Evolutionary conservation across 2,113 vertebrate species (phyloP), one percentile per base, ranked within the genome.

Genomic region (Hymenochirus boettgeri): DNA sequence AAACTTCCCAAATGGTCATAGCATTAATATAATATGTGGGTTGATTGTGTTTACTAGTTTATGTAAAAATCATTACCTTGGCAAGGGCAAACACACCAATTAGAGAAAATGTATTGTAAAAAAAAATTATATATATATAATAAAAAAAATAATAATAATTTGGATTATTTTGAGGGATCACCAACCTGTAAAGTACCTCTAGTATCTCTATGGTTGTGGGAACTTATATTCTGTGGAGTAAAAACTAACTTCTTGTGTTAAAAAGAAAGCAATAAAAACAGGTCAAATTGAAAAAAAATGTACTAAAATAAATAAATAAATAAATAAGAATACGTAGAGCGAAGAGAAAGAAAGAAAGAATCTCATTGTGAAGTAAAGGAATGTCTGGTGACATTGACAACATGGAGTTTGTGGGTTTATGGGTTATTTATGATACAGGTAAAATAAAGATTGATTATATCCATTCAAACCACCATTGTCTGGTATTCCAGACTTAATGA

Each of bases 221-320:
- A 70, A 76, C 71, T 77, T 83, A 76, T 58, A 74, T 73, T 67
- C 77, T 80, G 65, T 72, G 72, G 70, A 74, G 82, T 65, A 84
- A 81, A 77, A 77, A 73, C 72, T 80, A 75, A 80, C 75, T 82
- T 83, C 82, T 84, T 79, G 69, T 61, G 71, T 75, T 75, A 75
- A 70, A 58, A n/a, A n/a, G n/a, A n/a, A 52, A 50, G 22, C 35
- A 33, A 22, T 27, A 31, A 33, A 17, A 51, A 18, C 29, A 18
- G 10, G 18, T 11, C 42, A 26, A 23, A 21, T 1, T 31, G 31
- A 50, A n/a, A n/a, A n/a, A n/a, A n/a, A n/a, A n/a, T n/a, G n/a
- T n/a, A n/a, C n/a, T 75, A 62, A 60, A 4, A 13, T 15, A 24
- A 37, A 63, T 25, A 25, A 58, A 45, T 21, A 12, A 55, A 55